Conservation (phyloP, 2,113 vertebrate species). For the Silurus meridionalis region DNA sequence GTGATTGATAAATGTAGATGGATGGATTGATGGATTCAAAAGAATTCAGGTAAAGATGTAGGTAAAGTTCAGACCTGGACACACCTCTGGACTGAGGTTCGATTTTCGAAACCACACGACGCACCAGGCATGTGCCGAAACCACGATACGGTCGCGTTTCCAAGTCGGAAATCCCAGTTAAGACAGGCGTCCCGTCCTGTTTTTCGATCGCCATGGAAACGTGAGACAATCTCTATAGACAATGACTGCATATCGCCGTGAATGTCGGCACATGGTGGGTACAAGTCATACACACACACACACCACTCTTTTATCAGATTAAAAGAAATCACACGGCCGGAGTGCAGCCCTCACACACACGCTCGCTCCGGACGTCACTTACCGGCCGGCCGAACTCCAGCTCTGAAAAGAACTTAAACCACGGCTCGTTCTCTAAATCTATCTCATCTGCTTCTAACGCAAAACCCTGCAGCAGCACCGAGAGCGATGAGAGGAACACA, state of each 20-base stretch:
- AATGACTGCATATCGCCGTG: neutral
- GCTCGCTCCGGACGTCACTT: conserved; percentile 67
- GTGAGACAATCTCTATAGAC: neutral
- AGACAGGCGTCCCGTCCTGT: neutral
- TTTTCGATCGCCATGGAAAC: neutral
- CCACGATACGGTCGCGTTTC: neutral
- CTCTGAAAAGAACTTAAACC: conserved; percentile 99
- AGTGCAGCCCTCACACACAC: conserved; percentile 32
- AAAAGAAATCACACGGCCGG: conserved; percentile 38
- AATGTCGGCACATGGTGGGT: conserved; percentile 1
- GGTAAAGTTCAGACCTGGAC: neutral
- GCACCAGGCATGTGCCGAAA: conserved; percentile 5
- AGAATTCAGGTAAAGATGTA: neutral
- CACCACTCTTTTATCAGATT: conserved; percentile 62
- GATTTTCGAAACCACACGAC: neutral
- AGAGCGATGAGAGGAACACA: conserved; percentile 48
- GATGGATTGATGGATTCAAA: no score
- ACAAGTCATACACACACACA: conserved; percentile 36
- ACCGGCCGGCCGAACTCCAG: conserved; percentile 99
- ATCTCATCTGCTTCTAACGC: conserved; percentile 90
- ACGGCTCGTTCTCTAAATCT: conserved; percentile 99
- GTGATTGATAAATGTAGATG: no score
- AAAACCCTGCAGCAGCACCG: conserved; percentile 84
- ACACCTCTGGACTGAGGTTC: neutral
- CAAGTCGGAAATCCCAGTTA: neutral